Conservation (phyloP, 2,797 vertebrate genomes). For the Tragopan temminckii region DNA sequence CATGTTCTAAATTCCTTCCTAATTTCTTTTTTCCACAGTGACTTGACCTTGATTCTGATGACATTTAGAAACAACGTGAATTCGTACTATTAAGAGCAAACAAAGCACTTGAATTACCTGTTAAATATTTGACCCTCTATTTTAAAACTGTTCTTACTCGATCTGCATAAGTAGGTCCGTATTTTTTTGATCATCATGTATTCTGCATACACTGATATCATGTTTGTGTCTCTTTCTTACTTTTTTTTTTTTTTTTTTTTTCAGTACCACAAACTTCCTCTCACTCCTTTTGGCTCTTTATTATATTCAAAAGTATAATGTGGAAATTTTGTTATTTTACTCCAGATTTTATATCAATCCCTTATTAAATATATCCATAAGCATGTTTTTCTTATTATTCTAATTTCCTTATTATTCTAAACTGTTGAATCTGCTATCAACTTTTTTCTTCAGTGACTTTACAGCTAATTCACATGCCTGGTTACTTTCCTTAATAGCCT, state of each 20-base stretch:
- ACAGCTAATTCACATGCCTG: neutral
- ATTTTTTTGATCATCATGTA: neutral
- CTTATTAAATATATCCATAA: neutral
- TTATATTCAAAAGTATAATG: too few relatives aligned
- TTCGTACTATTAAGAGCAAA: neutral
- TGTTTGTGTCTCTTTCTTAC: neutral
- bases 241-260: neutral
- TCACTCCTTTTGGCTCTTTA: too few relatives aligned
- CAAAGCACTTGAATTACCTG: neutral
- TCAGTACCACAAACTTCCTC: too few relatives aligned
- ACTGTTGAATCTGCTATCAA: neutral
- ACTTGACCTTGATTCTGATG: neutral
- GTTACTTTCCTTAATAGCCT: neutral
- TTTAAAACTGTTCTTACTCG: neutral
- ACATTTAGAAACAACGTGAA: neutral
- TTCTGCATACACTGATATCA: neutral
- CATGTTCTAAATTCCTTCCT: neutral
- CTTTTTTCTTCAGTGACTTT: neutral
- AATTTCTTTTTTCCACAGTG: neutral
- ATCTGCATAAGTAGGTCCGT: neutral
- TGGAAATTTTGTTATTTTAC: neutral
- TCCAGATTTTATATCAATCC: neutral
- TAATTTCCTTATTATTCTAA: neutral
- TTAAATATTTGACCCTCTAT: fast-evolving
- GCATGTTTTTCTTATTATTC: neutral